A percentile compares a stretch with the other conserved stretches of the same genome.
These are phyloP conservation scores for Diplolepis rosae DNA, from an alignment of 2,888 invertebrate genomes.

Conservation along the genomic window DNA sequence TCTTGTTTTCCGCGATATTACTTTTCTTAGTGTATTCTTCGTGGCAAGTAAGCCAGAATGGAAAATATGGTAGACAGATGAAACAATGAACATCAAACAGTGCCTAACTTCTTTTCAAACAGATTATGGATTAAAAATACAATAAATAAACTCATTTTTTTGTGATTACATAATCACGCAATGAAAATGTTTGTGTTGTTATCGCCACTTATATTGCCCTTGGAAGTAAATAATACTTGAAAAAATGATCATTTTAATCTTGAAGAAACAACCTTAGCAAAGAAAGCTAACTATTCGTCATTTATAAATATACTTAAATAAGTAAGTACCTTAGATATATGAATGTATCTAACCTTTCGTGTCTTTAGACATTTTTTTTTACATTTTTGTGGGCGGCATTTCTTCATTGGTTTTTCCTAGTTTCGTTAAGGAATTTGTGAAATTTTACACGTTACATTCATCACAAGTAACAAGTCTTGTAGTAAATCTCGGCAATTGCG, in stretches of 20 bases:
- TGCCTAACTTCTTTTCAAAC: not conserved
- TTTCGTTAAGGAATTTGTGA: not conserved
- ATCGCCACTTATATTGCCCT: too few relatives aligned
- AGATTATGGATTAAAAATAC: not conserved
- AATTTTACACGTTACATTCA: conserved; percentile 42
- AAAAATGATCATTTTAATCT: not conserved
- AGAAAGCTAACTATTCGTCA: conserved; percentile 7
- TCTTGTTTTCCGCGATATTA: not conserved
- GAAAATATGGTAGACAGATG: too few relatives aligned
- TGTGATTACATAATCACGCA: not conserved
- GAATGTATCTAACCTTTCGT: not conserved
- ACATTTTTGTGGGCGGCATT: conserved; percentile 28
- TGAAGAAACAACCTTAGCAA: conserved; percentile 2
- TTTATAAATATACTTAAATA: conserved; percentile 17
- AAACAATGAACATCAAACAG: too few relatives aligned
- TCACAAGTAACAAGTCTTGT: conserved; percentile 73
- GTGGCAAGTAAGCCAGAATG: not conserved
- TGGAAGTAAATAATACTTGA: not conserved
- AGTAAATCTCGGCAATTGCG: conserved; percentile 71
- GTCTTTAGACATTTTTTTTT: not conserved
- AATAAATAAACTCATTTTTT: not conserved
- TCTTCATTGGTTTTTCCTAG: conserved; percentile 1
- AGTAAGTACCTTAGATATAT: conserved; percentile 17
- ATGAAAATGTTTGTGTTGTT: not conserved
- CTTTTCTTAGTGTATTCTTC: not conserved